Evolutionary conservation across 64 coral and sea anemone genomes (phyloP).

Genomic region (Montipora efflorescens): DNA sequence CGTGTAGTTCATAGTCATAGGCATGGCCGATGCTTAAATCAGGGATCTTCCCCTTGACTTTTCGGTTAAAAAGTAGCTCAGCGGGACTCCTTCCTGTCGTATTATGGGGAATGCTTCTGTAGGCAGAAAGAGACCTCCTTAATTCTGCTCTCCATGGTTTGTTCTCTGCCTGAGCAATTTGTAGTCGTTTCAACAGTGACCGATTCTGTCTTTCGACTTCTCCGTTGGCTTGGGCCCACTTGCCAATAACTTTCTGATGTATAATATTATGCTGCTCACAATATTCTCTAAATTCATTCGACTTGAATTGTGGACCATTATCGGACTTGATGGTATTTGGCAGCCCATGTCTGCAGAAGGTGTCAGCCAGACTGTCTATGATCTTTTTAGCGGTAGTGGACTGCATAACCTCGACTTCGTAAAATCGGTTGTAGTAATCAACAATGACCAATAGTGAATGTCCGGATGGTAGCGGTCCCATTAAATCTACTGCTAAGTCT

Average conservation of each 20-base stretch:
- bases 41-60: too few relatives aligned
- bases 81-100: too few relatives aligned
- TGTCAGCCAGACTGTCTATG: neutral
- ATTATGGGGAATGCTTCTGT: too few relatives aligned
- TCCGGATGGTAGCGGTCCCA: slow-evolving; percentile 18
- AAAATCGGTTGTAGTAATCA: slow-evolving; percentile 50
- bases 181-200: neutral
- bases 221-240: slow-evolving; percentile 55
- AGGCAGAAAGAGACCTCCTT: too few relatives aligned
- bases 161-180: too few relatives aligned
- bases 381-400: slow-evolving; percentile 15
- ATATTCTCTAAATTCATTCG: slow-evolving; percentile 36
- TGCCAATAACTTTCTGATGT: slow-evolving; percentile 26
- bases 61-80: too few relatives aligned
- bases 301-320: slow-evolving; percentile 19
- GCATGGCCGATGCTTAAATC: too few relatives aligned
- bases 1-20: too few relatives aligned
- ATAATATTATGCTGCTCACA: slow-evolving; percentile 25
- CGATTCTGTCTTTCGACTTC: slow-evolving; percentile 53
- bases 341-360: slow-evolving; percentile 29
- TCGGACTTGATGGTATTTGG: slow-evolving; percentile 15
- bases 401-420: slow-evolving; percentile 25
- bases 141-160: too few relatives aligned
- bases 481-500: slow-evolving; percentile 30
- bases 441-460: slow-evolving; percentile 40